phyloP scores from a whole-genome alignment of 1,140 invertebrate genomes.

The Probaryconus sp. region DNA sequence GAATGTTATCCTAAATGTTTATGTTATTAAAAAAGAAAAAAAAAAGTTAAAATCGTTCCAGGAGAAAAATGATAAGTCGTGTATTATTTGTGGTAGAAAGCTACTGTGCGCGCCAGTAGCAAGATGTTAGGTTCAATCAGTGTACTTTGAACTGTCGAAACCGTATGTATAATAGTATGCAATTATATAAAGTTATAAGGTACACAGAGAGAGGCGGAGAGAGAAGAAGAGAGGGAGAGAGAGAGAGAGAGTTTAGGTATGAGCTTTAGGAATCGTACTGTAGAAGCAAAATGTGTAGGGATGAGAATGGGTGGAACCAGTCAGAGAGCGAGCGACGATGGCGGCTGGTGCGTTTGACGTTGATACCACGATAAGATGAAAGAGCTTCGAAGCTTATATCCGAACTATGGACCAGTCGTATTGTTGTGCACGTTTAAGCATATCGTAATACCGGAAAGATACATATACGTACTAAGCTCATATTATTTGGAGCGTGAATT shows the following conservation, averaged over 20 bases:
- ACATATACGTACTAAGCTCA: conserved; percentile 53
- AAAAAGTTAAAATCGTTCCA: too few species aligned
- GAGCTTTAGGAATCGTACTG: conserved; percentile 64
- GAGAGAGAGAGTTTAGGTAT: conserved; percentile 62
- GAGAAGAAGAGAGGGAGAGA: too few species aligned
- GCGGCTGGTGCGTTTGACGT: conserved; percentile 77
- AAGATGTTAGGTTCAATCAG: conserved; percentile 40
- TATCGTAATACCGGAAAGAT: conserved; percentile 74
- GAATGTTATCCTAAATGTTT: too few species aligned
- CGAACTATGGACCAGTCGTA: conserved; percentile 74
- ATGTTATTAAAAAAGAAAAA: too few species aligned
- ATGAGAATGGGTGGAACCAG: conserved; percentile 72
- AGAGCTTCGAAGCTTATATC: conserved; percentile 76
- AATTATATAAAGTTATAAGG: conserved; percentile 68
- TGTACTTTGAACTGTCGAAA: conserved; percentile 60
- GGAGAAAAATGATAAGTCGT: too few species aligned
- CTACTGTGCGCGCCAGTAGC: too few species aligned
- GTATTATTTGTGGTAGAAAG: too few species aligned
- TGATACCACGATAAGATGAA: conserved; percentile 79
- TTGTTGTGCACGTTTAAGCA: conserved; percentile 76
- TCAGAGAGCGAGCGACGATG: conserved; percentile 65
- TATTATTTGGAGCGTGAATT: conserved; percentile 64
- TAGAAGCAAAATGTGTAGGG: conserved; percentile 62
- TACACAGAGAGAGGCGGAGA: conserved; percentile 49
- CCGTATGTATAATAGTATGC: conserved; percentile 55